phyloP scores from a whole-genome alignment of 2,113 vertebrate species.

The Choloepus hoffmanni region DNA sequence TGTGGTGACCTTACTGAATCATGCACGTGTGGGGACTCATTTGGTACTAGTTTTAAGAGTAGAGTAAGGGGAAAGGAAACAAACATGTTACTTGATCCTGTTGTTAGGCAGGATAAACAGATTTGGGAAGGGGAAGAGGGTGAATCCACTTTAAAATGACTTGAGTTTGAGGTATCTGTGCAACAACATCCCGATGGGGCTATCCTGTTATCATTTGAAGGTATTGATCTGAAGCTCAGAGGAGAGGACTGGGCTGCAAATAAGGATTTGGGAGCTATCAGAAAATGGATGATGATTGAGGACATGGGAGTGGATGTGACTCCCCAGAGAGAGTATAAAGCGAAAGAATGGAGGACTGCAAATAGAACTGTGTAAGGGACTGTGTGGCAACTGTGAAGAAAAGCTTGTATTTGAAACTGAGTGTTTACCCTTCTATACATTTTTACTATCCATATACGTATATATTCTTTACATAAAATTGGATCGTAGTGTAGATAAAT shows the following conservation, averaged over 20 bases:
- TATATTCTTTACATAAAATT: constrained; percentile 45
- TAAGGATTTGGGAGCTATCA: neutral
- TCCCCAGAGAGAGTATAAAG: neutral
- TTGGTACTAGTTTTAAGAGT: constrained; percentile 16
- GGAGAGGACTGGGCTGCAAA: neutral
- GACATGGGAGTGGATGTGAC: neutral
- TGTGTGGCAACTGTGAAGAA: neutral
- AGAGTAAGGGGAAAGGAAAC: neutral
- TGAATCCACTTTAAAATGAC: constrained; percentile 33
- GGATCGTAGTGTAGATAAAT: neutral
- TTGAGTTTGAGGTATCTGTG: constrained; percentile 26
- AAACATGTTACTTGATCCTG: neutral
- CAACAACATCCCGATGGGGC: neutral
- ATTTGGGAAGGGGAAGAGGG: neutral
- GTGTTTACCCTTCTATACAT: neutral
- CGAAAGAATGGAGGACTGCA: neutral
- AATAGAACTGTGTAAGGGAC: neutral
- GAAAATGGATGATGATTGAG: neutral
- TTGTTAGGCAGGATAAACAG: constrained; percentile 45
- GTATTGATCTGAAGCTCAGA: neutral
- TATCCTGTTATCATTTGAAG: neutral
- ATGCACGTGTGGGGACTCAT: neutral
- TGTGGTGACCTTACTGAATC: constrained; percentile 13
- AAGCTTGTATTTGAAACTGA: neutral
- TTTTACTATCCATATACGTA: neutral